Evolutionary conservation across 35 echinoderm and acorn worm species (phyloP).

Genomic region (Diadema setosum): DNA sequence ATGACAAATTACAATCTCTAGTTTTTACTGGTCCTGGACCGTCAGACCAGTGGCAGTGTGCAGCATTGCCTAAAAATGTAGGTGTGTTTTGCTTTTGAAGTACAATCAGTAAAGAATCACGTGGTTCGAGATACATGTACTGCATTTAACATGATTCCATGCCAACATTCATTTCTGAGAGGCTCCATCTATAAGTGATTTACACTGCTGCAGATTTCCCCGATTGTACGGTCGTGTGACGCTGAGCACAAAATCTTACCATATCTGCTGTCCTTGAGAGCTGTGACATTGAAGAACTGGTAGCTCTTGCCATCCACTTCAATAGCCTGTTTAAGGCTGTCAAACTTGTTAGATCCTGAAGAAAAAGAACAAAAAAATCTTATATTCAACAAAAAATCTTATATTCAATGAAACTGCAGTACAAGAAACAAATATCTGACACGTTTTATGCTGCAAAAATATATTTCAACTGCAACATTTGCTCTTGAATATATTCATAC

Average conservation of each 20-base stretch:
- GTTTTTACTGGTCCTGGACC: no score
- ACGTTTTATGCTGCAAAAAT: no score
- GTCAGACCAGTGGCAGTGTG: no score
- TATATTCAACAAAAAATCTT: no score
- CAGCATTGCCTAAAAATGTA: no score
- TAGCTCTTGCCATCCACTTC: conserved; percentile 42
- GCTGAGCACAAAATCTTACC: conserved; percentile 31
- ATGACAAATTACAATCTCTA: no score
- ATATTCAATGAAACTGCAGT: no score
- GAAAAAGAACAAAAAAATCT: background rate
- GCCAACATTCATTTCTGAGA: background rate
- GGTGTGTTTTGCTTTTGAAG: background rate
- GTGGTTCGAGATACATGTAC: background rate
- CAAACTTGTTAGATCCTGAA: conserved; percentile 37
- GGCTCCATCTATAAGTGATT: background rate
- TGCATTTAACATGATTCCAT: no score
- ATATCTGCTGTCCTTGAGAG: conserved; percentile 74
- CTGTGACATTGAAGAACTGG: conserved; percentile 76
- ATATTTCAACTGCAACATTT: no score
- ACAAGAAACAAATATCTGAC: no score
- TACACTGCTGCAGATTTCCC: background rate
- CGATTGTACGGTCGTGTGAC: background rate
- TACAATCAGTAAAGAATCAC: background rate
- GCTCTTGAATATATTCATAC: no score
- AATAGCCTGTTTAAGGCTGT: conserved; percentile 41